Percentiles rank a stretch among this genome's conserved stretches.
These are phyloP conservation scores for Neosilurus mollespiculum DNA, from an alignment of 2,797 vertebrate species.

Conservation along the genomic window DNA sequence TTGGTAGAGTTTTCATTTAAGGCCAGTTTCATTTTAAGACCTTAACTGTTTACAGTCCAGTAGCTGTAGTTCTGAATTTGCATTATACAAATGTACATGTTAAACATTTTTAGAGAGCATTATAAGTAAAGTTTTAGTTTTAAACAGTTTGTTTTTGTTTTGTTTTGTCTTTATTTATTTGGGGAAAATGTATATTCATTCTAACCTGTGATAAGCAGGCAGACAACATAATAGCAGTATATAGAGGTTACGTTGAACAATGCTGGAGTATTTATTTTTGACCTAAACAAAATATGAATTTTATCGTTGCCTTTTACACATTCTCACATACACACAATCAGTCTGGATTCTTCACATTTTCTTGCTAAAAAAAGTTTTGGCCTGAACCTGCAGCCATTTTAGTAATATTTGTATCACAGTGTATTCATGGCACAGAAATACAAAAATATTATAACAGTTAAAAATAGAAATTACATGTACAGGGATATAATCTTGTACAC, in stretches of 20 bases:
- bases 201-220: background rate
- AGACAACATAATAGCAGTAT: background rate
- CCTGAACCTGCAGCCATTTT: background rate
- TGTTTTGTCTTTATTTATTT: too few species aligned
- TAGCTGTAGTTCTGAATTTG: background rate
- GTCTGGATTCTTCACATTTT: background rate
- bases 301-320: background rate
- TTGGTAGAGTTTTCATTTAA: background rate
- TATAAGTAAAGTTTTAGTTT: background rate
- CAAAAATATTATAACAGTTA: background rate
- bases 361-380: background rate
- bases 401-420: background rate
- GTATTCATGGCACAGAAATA: background rate
- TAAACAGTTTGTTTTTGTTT: background rate
- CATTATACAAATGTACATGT: background rate
- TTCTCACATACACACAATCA: background rate
- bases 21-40: too few species aligned
- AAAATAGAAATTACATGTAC: background rate
- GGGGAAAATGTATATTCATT: background rate
- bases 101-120: too few species aligned
- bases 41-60: background rate
- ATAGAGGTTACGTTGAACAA: background rate
- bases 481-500: background rate
- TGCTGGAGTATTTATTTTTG: background rate
- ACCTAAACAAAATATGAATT: background rate